These are phyloP conservation scores for Epizoanthus fatuus DNA, from an alignment of 92 coral and sea anemone genomes.

Conservation along the genomic window DNA sequence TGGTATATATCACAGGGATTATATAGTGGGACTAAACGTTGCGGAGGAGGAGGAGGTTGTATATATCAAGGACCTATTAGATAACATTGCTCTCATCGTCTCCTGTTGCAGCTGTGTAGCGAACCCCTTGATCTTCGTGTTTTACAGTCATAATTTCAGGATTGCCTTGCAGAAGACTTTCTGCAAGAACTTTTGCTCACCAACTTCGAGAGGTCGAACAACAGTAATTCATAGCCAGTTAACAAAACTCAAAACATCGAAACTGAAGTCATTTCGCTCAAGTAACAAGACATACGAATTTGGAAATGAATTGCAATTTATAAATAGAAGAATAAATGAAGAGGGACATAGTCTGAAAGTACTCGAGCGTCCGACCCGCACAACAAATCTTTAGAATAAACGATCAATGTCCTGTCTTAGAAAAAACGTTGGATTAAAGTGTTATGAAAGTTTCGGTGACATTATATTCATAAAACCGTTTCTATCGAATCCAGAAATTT, in stretches of 20 bases:
- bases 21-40: background rate
- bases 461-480: no score
- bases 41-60: background rate
- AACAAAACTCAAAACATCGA: background rate
- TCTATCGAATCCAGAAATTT: no score
- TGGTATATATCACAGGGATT: conserved; percentile 8
- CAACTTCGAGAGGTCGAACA: background rate
- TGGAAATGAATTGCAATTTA: conserved; percentile 11
- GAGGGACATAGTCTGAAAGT: background rate
- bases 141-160: conserved; percentile 57
- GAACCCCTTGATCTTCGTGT: conserved; percentile 58
- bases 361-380: no score
- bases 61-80: background rate
- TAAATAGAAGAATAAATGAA: background rate
- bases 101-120: conserved; percentile 58
- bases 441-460: no score
- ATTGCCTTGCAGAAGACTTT: conserved; percentile 40
- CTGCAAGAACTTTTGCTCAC: background rate
- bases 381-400: no score
- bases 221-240: background rate
- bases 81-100: conserved; percentile 22
- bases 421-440: no score
- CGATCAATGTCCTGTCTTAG: no score
- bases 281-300: background rate
- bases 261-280: background rate